These are phyloP conservation scores for Margarornis squamiger DNA, from an alignment of 2,797 vertebrate species.

Conservation along the genomic window DNA sequence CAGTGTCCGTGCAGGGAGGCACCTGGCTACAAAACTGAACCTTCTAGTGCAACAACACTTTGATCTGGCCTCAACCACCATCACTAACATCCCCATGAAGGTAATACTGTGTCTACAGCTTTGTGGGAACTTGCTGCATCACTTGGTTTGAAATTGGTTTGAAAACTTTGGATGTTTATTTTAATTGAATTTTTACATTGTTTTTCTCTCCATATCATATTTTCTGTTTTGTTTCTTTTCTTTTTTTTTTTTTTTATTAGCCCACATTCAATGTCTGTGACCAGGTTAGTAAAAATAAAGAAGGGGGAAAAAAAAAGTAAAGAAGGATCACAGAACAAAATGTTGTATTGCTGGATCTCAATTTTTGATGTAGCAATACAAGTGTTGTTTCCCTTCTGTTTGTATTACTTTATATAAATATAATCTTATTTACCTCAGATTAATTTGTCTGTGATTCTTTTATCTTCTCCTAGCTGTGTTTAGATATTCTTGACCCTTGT, in stretches of 20 bases:
- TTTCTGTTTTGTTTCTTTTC: conserved; percentile 83
- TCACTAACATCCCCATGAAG: conserved; percentile 99
- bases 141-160: conserved; percentile 41
- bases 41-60: conserved; percentile 97
- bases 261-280: conserved; percentile 99
- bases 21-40: conserved; percentile 94
- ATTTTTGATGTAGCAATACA: conserved; percentile 42
- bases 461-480: conserved; percentile 72
- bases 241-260: conserved; percentile 83
- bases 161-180: conserved; percentile 61
- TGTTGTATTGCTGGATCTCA: conserved; percentile 65
- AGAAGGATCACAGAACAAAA: conserved; percentile 84
- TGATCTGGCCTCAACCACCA: conserved; percentile 97
- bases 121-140: not conserved
- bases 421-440: conserved; percentile 51
- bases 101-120: conserved; percentile 71
- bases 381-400: conserved; percentile 47
- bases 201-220: conserved; percentile 94
- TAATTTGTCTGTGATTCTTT: conserved; percentile 84
- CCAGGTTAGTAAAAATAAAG: conserved; percentile 93
- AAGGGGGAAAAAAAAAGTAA: conserved; percentile 60
- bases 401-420: conserved; percentile 49
- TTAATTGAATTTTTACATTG: conserved; percentile 84
- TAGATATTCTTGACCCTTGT: conserved; percentile 73
- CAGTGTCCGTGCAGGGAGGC: conserved; percentile 93